Evolutionary conservation across 1,140 invertebrate genomes (phyloP).

Genomic region (Procambarus virginalis): DNA sequence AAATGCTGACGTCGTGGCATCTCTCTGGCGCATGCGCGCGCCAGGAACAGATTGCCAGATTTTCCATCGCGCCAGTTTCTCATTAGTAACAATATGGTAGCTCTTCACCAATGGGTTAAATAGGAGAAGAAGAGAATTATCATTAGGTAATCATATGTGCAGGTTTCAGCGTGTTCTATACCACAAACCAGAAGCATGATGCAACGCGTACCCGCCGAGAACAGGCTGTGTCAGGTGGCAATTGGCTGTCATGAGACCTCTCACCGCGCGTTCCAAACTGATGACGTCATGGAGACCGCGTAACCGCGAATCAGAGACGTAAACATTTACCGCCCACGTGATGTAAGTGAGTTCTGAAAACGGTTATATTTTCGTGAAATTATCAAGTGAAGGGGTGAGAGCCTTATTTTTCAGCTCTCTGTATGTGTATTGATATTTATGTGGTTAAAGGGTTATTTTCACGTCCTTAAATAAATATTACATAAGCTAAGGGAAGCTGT

Average conservation of each 20-base stretch:
- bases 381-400: background rate
- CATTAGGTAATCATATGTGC: background rate
- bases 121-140: background rate
- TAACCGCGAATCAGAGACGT: conserved; percentile 42
- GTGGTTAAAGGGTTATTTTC: too few relatives aligned
- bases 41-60: conserved; percentile 20
- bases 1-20: conserved; percentile 40
- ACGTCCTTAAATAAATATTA: background rate
- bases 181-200: too few relatives aligned
- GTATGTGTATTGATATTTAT: too few relatives aligned
- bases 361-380: background rate
- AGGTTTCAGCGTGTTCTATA: background rate
- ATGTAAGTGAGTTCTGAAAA: conserved; percentile 59
- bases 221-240: background rate
- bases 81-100: background rate
- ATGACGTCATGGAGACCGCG: conserved; percentile 58
- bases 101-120: background rate
- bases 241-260: conserved; percentile 49
- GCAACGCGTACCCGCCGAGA: background rate
- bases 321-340: conserved; percentile 67
- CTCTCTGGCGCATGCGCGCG: conserved; percentile 23
- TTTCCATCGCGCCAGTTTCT: background rate
- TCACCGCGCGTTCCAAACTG: conserved; percentile 54
- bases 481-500: background rate
- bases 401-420: background rate